Evolutionary conservation across 1,140 invertebrate genomes (phyloP).

Genomic region (Drosophila pseudoananassae): DNA sequence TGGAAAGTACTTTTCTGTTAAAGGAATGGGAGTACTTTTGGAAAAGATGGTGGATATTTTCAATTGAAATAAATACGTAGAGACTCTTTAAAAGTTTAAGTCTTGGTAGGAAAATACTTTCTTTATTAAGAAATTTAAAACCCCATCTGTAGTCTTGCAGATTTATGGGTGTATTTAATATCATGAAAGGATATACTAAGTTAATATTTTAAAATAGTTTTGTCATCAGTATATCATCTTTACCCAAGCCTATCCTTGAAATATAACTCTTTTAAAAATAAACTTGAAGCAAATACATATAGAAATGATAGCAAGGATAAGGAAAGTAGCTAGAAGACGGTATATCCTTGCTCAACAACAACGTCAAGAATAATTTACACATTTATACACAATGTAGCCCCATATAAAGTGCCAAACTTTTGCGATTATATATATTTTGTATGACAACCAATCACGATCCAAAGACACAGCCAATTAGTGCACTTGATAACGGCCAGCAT

Average conservation of each 20-base stretch:
- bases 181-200: no score
- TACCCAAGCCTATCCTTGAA: background rate
- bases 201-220: no score
- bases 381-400: constrained; percentile 42
- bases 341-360: constrained; percentile 47
- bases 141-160: no score
- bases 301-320: constrained; percentile 11
- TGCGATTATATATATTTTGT: background rate
- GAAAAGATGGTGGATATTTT: background rate
- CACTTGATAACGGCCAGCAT: constrained; percentile 68
- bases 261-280: background rate
- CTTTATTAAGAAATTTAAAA: no score
- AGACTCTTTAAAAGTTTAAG: no score
- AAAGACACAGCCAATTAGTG: constrained; percentile 64
- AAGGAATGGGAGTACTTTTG: background rate
- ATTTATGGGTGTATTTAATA: no score
- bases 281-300: constrained; percentile 3
- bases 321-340: constrained; percentile 9
- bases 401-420: constrained; percentile 62
- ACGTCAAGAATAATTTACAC: constrained; percentile 72
- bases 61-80: no score
- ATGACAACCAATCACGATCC: constrained; percentile 21
- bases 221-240: no score
- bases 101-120: no score
- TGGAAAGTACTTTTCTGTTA: background rate